These are phyloP conservation scores for Pungitius pungitius DNA, from an alignment of 2,113 vertebrate genomes.

Conservation along the genomic window DNA sequence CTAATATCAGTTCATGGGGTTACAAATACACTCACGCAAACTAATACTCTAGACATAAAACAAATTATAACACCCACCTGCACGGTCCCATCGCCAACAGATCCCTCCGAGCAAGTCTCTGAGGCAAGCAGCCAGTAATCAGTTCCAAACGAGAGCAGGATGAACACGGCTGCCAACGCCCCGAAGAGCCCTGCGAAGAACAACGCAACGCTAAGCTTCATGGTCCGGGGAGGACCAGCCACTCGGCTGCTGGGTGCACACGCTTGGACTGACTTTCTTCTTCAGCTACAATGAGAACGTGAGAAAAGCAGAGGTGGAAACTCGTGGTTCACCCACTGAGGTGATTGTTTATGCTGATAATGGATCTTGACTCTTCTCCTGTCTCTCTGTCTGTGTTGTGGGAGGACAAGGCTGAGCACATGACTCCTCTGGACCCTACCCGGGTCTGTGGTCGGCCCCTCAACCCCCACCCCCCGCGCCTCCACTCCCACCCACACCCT, in stretches of 20 bases:
- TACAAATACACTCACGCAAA: neutral
- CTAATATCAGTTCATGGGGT: neutral
- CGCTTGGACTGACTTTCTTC: slow-evolving; percentile 26
- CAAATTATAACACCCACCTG: slow-evolving; percentile 66
- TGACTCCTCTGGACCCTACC: slow-evolving; percentile 60
- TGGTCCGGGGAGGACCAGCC: slow-evolving; percentile 63
- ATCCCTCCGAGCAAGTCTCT: slow-evolving; percentile 82
- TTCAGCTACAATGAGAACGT: slow-evolving; percentile 46
- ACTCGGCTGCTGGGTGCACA: slow-evolving; percentile 22
- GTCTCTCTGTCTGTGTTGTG: slow-evolving; percentile 51
- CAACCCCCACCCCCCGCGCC: slow-evolving; percentile 11
- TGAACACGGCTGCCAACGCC: slow-evolving; percentile 88
- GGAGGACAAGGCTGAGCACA: slow-evolving; percentile 62
- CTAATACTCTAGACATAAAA: neutral
- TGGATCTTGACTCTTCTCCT: slow-evolving; percentile 44
- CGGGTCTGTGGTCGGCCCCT: slow-evolving; percentile 67
- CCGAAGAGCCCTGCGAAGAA: slow-evolving; percentile 96
- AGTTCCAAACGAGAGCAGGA: slow-evolving; percentile 93
- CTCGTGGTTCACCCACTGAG: slow-evolving; percentile 36
- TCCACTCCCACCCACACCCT: slow-evolving; percentile 38
- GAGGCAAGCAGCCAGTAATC: slow-evolving; percentile 96
- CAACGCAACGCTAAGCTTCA: slow-evolving; percentile 90
- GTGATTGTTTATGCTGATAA: slow-evolving; percentile 13
- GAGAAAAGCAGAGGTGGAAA: slow-evolving; percentile 47
- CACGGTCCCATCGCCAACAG: neutral